These are phyloP conservation scores for Thamnophis elegans DNA, from an alignment of 2,797 vertebrate genomes.

Conservation along the genomic window DNA sequence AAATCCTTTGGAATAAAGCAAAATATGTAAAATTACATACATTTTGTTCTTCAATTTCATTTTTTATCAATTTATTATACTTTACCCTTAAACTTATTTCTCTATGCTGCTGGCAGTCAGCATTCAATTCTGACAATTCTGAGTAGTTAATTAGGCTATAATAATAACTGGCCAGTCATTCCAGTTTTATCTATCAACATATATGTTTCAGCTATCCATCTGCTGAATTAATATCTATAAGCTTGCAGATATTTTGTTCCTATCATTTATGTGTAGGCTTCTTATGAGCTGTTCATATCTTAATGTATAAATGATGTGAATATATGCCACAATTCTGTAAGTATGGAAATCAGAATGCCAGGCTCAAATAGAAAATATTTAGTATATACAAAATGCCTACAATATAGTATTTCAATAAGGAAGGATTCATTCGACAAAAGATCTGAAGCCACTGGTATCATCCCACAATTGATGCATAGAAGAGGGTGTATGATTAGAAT, in stretches of 20 bases:
- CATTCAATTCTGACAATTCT: neutral
- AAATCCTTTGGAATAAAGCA: constrained; percentile 22
- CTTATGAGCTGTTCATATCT: neutral
- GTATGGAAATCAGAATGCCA: neutral
- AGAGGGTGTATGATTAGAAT: neutral
- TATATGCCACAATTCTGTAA: neutral
- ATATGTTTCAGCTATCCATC: neutral
- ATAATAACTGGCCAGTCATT: neutral
- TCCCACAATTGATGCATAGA: neutral
- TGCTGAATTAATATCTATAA: constrained; percentile 33
- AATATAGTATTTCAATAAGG: neutral
- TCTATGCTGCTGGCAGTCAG: neutral
- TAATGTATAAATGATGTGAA: constrained; percentile 11
- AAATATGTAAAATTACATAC: neutral
- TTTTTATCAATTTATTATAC: constrained; percentile 5
- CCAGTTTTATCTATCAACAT: neutral
- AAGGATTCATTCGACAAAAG: constrained; percentile 15
- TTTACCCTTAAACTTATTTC: constrained; percentile 5
- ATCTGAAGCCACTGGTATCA: neutral
- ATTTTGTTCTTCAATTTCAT: constrained; percentile 28
- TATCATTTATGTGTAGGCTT: neutral
- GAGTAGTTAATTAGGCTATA: neutral
- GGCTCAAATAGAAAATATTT: neutral
- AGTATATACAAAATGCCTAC: neutral
- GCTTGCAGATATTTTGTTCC: neutral